Conservation (phyloP, 1,140 invertebrate species). For the Zaprionus nigranus region DNA sequence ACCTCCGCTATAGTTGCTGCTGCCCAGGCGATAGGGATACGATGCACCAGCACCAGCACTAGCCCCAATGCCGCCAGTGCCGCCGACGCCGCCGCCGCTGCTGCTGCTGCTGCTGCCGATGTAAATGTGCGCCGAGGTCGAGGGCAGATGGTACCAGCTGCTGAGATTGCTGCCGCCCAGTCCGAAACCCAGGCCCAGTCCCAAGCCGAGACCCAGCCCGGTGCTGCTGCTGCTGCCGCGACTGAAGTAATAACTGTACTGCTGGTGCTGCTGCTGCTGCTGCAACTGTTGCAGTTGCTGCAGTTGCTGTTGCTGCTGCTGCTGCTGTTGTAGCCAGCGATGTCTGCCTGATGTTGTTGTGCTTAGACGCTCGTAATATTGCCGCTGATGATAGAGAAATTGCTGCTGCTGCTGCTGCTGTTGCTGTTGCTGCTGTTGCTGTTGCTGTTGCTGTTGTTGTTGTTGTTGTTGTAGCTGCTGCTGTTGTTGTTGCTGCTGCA, state of each 20-base stretch:
- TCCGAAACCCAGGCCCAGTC: conserved; percentile 68
- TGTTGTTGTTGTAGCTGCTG: conserved; percentile 47
- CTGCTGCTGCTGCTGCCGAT: conserved; percentile 70
- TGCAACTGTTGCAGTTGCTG: conserved; percentile 44
- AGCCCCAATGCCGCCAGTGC: conserved; percentile 26
- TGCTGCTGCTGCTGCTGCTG: conserved; percentile 55
- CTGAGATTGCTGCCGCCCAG: conserved; percentile 72
- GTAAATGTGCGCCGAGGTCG: conserved; percentile 74
- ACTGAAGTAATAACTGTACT: conserved; percentile 49
- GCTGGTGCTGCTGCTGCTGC: conserved; percentile 54
- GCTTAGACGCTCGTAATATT: conserved; percentile 53
- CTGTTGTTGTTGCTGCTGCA: conserved; percentile 62
- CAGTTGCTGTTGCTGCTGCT: conserved; percentile 35
- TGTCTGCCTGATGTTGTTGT: conserved; percentile 38
- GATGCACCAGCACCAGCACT: conserved; percentile 22
- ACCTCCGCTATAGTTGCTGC: conserved; percentile 55
- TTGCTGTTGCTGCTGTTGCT: conserved; percentile 45
- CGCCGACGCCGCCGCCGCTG: conserved; percentile 29
- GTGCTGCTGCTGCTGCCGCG: conserved; percentile 52
- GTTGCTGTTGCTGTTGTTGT: conserved; percentile 54
- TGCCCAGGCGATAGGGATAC: conserved; percentile 59
- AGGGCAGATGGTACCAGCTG: conserved; percentile 76
- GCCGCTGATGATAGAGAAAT: conserved; percentile 57
- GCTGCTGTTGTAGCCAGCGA: conserved; percentile 59
- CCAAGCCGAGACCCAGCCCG: conserved; percentile 67